phyloP scores from a whole-genome alignment of 2,888 invertebrate species.

The Trichopria drosophilae region DNA sequence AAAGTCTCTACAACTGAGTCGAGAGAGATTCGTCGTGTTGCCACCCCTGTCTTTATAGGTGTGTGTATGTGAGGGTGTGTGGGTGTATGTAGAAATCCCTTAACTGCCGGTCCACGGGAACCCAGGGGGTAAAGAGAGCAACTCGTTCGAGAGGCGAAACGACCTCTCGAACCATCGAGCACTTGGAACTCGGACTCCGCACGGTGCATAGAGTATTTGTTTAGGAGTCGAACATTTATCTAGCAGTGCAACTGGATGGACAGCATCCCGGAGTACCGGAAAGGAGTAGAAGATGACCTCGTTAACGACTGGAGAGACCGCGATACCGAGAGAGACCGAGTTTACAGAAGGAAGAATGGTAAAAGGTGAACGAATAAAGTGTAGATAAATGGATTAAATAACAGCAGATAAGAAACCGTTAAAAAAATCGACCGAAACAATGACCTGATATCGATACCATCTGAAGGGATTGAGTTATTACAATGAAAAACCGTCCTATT shows the following conservation, averaged over 20 bases:
- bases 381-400: too few species aligned
- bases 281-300: conserved; percentile 29
- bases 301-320: conserved; percentile 19
- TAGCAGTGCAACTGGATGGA: conserved; percentile 35
- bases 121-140: conserved; percentile 25
- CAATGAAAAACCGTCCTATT: too few species aligned
- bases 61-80: too few species aligned
- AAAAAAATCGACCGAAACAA: too few species aligned
- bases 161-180: conserved; percentile 36
- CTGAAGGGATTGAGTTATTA: too few species aligned
- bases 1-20: too few species aligned
- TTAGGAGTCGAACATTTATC: conserved; percentile 41
- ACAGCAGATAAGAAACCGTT: too few species aligned
- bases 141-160: conserved; percentile 35
- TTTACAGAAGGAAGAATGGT: conserved; percentile 24
- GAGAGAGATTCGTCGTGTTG: too few species aligned
- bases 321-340: not conserved
- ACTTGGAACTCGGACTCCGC: conserved; percentile 33
- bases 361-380: conserved; percentile 45
- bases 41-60: too few species aligned
- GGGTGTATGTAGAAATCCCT: too few species aligned
- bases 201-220: conserved; percentile 41
- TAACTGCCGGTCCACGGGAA: too few species aligned
- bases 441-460: too few species aligned
- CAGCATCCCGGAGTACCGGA: conserved; percentile 16